Percentiles rank a stretch among this genome's conserved stretches.
Conservation (phyloP, 2,113 vertebrate species). For the Ptilonorhynchus violaceus region DNA sequence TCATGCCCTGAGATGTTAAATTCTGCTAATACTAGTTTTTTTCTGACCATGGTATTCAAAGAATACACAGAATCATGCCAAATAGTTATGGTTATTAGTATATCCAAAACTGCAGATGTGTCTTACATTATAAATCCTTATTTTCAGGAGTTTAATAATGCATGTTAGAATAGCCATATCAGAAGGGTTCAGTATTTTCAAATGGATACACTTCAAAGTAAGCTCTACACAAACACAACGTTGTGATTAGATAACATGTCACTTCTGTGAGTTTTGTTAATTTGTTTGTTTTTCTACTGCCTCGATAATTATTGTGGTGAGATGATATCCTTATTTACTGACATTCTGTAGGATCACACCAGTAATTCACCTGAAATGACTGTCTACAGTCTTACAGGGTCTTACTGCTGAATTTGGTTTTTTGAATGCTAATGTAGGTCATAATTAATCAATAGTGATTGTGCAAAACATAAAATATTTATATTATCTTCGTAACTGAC, state of each 20-base stretch:
- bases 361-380: constrained; percentile 39
- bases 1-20: neutral
- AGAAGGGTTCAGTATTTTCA: neutral
- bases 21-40: neutral
- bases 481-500: neutral
- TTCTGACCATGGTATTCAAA: neutral
- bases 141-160: neutral
- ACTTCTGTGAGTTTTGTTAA: neutral
- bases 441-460: constrained; percentile 39
- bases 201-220: neutral
- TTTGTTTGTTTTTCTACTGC: neutral
- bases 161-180: neutral
- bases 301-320: neutral
- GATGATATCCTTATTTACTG: constrained; percentile 10
- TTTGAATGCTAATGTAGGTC: constrained; percentile 8
- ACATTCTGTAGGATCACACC: neutral
- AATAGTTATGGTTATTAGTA: neutral
- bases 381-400: neutral
- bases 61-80: neutral
- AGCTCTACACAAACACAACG: neutral
- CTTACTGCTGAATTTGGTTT: neutral
- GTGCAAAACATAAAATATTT: constrained; percentile 27
- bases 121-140: neutral
- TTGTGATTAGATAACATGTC: neutral
- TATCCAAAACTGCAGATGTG: neutral